Conservation (phyloP, 1,140 invertebrate genomes). For the Eriosoma lanigerum region DNA sequence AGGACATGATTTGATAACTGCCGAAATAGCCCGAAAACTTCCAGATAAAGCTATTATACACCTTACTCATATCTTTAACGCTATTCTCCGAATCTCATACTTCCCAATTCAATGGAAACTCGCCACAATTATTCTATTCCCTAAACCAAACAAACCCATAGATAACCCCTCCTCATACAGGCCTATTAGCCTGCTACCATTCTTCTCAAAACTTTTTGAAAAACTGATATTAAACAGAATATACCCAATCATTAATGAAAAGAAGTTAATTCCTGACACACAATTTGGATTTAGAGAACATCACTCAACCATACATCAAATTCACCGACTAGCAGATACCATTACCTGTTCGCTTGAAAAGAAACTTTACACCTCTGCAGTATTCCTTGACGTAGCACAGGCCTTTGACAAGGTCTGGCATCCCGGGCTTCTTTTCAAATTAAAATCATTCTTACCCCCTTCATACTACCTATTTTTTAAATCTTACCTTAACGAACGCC, state of each 20-base stretch:
- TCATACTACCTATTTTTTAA: not conserved
- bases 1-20: constrained; percentile 39
- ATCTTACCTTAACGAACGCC: not conserved
- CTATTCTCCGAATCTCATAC: constrained; percentile 21
- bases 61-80: constrained; percentile 30
- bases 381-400: constrained; percentile 55
- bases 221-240: constrained; percentile 56
- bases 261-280: constrained; percentile 55
- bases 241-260: constrained; percentile 37
- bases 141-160: constrained; percentile 55
- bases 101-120: constrained; percentile 56
- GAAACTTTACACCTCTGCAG: constrained; percentile 50
- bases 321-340: constrained; percentile 52
- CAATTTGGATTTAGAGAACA: constrained; percentile 57
- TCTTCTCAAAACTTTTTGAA: constrained; percentile 57
- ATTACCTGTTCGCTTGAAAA: too few relatives aligned
- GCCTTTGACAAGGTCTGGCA: constrained; percentile 58
- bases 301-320: constrained; percentile 57
- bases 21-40: not conserved
- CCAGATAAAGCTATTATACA: constrained; percentile 32
- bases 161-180: constrained; percentile 56
- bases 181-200: constrained; percentile 57
- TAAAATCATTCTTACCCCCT: constrained; percentile 16
- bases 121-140: constrained; percentile 57
- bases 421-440: constrained; percentile 53